Percentiles rank a stretch among this genome's conserved stretches.
These are phyloP conservation scores for Lophius piscatorius DNA, from an alignment of 2,113 vertebrate species.

Conservation along the genomic window DNA sequence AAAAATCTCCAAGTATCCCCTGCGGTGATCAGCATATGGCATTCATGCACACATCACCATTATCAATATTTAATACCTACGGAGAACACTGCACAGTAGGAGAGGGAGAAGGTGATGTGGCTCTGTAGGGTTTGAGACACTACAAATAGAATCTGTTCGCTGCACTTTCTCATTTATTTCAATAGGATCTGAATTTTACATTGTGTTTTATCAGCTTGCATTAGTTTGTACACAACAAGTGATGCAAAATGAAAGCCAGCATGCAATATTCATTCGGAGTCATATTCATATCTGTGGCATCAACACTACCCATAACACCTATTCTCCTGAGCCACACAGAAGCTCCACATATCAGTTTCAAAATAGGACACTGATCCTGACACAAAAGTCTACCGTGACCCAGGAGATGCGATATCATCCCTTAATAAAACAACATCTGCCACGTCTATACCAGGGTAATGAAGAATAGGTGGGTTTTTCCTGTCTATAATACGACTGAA, in stretches of 20 bases:
- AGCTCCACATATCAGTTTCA: slow-evolving; percentile 33
- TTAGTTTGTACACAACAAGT: slow-evolving; percentile 31
- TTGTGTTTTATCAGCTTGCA: slow-evolving; percentile 40
- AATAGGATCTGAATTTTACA: slow-evolving; percentile 22
- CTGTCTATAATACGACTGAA: too few species aligned
- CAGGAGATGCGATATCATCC: slow-evolving; percentile 1
- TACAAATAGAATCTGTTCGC: slow-evolving; percentile 4
- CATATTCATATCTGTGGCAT: slow-evolving; percentile 39
- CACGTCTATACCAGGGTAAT: too few species aligned
- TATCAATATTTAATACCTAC: slow-evolving; percentile 70
- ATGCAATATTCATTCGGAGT: slow-evolving; percentile 39
- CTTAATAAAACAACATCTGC: neutral
- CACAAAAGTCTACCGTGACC: too few species aligned
- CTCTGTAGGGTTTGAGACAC: slow-evolving; percentile 36
- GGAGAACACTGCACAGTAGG: slow-evolving; percentile 47
- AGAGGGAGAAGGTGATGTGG: slow-evolving; percentile 31
- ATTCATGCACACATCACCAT: slow-evolving; percentile 50
- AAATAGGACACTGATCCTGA: slow-evolving; percentile 11
- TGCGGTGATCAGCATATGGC: slow-evolving; percentile 23
- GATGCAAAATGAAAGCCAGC: slow-evolving; percentile 30
- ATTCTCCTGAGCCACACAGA: slow-evolving; percentile 32
- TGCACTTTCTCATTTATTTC: slow-evolving; percentile 32
- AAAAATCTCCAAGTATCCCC: slow-evolving; percentile 23
- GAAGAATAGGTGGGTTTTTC: too few species aligned
- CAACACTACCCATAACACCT: slow-evolving; percentile 12